Percentiles rank a stretch among this genome's conserved stretches.
These are phyloP conservation scores for Kryptolebias ocellatus DNA, from an alignment of 2,797 vertebrate genomes.

Conservation along the genomic window DNA sequence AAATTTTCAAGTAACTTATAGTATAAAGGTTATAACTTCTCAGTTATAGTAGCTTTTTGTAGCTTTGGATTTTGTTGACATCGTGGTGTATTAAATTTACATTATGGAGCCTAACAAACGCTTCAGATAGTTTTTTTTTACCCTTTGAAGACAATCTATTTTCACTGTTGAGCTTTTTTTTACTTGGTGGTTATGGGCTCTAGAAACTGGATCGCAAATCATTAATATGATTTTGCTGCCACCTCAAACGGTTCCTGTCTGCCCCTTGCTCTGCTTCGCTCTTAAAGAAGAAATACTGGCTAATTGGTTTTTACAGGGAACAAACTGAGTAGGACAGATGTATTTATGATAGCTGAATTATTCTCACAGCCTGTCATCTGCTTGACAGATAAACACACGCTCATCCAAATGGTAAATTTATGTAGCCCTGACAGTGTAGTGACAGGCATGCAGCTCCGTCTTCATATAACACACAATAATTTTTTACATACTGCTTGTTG, in stretches of 20 bases:
- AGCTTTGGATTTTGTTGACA: neutral
- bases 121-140: slow-evolving; percentile 3
- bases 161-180: slow-evolving; percentile 5
- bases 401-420: slow-evolving; percentile 26
- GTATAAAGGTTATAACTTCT: too few species aligned
- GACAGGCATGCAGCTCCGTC: slow-evolving; percentile 6
- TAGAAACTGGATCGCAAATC: slow-evolving; percentile 15
- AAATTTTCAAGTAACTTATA: too few species aligned
- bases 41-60: neutral
- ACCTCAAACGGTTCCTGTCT: neutral
- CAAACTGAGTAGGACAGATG: slow-evolving; percentile 41
- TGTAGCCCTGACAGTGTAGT: slow-evolving; percentile 11
- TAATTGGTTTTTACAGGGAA: slow-evolving; percentile 31
- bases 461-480: neutral
- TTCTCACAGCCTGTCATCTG: slow-evolving; percentile 31
- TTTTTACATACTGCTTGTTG: slow-evolving; percentile 3
- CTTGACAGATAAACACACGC: slow-evolving; percentile 51
- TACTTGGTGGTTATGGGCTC: neutral
- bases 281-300: slow-evolving; percentile 17
- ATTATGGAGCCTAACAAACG: neutral
- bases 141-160: slow-evolving; percentile 15
- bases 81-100: slow-evolving; percentile 4
- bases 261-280: slow-evolving; percentile 18
- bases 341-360: slow-evolving; percentile 36
- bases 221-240: slow-evolving; percentile 21